Conservation (phyloP, 2,797 vertebrate genomes). For the Pipistrellus nathusii region DNA sequence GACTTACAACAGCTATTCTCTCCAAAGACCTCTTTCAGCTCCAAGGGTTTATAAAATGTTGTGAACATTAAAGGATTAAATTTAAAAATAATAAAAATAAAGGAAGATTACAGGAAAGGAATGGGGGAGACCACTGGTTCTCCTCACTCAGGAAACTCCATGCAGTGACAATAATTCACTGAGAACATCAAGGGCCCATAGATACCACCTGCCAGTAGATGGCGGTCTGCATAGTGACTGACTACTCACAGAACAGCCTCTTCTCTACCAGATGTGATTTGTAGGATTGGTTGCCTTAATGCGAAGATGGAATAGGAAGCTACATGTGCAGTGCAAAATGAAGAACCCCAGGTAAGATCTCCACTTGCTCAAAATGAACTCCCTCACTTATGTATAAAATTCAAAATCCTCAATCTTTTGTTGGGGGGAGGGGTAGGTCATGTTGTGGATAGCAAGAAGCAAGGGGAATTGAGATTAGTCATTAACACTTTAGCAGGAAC, state of each 20-base stretch:
- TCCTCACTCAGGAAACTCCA: neutral
- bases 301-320: neutral
- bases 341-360: neutral
- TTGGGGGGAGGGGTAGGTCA: too few relatives aligned
- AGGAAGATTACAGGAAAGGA: neutral
- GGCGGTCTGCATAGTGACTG: conserved; percentile 72
- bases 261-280: neutral
- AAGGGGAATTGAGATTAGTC: conserved; percentile 35
- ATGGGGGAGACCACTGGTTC: neutral
- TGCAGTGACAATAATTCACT: neutral
- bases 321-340: neutral
- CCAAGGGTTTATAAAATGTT: neutral
- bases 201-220: conserved; percentile 73
- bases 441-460: neutral
- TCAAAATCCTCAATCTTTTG: neutral
- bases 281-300: neutral
- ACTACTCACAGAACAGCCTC: neutral
- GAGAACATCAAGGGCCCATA: neutral
- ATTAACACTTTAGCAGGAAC: conserved; percentile 70
- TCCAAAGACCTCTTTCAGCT: neutral
- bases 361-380: neutral
- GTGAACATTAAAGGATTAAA: neutral
- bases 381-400: neutral
- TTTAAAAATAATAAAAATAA: neutral
- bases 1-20: neutral